These are phyloP conservation scores for Arrhamphus sclerolepis DNA, from an alignment of 2,797 vertebrate genomes.

Conservation along the genomic window DNA sequence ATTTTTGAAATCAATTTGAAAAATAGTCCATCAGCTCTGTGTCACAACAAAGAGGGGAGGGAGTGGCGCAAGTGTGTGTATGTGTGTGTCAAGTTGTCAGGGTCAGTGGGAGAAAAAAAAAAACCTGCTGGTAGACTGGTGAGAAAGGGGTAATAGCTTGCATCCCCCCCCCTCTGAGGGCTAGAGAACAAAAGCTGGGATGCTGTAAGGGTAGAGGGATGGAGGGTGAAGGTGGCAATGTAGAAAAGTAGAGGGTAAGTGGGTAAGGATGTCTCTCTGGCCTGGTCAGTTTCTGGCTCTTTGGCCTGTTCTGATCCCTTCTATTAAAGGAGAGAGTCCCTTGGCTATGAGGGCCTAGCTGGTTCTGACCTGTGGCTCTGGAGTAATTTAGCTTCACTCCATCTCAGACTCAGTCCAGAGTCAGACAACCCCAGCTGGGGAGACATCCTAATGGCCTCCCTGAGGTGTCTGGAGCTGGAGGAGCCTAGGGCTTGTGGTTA, in stretches of 20 bases:
- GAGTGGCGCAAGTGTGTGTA: slow-evolving; percentile 19
- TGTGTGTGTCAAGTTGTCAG: slow-evolving; percentile 28
- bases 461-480: slow-evolving; percentile 61
- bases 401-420: slow-evolving; percentile 55
- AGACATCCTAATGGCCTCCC: slow-evolving; percentile 76
- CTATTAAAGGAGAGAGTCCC: slow-evolving; percentile 71
- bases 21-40: slow-evolving; percentile 98
- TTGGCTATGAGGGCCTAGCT: slow-evolving; percentile 53
- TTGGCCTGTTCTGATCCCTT: slow-evolving; percentile 71
- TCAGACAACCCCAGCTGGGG: slow-evolving; percentile 47
- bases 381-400: slow-evolving; percentile 71
- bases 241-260: slow-evolving; percentile 55
- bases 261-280: slow-evolving; percentile 56
- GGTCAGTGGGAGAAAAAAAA: slow-evolving; percentile 22
- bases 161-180: slow-evolving; percentile 29
- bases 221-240: slow-evolving; percentile 26
- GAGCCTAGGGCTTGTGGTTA: slow-evolving; percentile 19
- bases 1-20: slow-evolving; percentile 99
- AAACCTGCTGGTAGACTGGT: slow-evolving; percentile 20
- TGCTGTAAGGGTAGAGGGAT: slow-evolving; percentile 36
- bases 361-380: slow-evolving; percentile 74
- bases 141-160: slow-evolving; percentile 47
- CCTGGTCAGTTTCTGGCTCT: slow-evolving; percentile 61
- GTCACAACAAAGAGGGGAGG: slow-evolving; percentile 86
- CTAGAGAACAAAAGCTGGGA: slow-evolving; percentile 39